A percentile compares a stretch with the other conserved stretches of the same genome.
Conservation (phyloP, 2,888 invertebrate species). For the Epinotia bilunana region DNA sequence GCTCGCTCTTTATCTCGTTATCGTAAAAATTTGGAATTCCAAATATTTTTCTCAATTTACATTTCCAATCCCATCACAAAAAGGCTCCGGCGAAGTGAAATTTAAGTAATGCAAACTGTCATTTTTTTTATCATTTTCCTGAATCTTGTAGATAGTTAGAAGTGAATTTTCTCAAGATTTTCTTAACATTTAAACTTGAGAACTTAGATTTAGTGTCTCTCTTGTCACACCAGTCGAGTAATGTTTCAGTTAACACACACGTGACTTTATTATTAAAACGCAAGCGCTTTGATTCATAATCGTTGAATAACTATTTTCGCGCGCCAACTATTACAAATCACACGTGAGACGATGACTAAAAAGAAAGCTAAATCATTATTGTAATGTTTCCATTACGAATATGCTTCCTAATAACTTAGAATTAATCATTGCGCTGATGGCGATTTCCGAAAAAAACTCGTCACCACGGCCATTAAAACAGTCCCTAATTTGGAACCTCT, state of each 20-base stretch:
- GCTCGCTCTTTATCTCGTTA: too few species aligned
- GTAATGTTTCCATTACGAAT: slow-evolving; percentile 19
- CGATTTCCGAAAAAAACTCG: slow-evolving; percentile 43
- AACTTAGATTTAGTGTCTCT: slow-evolving; percentile 8
- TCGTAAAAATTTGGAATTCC: too few species aligned
- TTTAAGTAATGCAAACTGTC: too few species aligned
- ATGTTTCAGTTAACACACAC: slow-evolving; percentile 45
- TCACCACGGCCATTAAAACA: slow-evolving; percentile 31
- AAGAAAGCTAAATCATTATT: slow-evolving; percentile 44
- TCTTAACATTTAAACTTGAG: too few species aligned
- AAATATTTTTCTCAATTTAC: too few species aligned
- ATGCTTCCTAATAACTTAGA: slow-evolving; percentile 34
- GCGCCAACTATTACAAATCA: slow-evolving; percentile 25
- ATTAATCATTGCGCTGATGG: slow-evolving; percentile 42
- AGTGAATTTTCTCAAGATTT: neutral
- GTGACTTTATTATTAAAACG: slow-evolving; percentile 53
- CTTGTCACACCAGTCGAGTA: neutral
- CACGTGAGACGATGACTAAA: slow-evolving; percentile 43
- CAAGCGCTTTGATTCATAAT: slow-evolving; percentile 51
- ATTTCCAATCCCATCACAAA: too few species aligned
- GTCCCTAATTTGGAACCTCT: slow-evolving; percentile 32
- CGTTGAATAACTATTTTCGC: slow-evolving; percentile 40
- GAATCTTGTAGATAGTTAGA: neutral
- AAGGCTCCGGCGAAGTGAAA: too few species aligned
- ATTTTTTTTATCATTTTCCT: too few species aligned